phyloP scores from a whole-genome alignment of 2,888 invertebrate genomes.

The Prenolepis imparis region DNA sequence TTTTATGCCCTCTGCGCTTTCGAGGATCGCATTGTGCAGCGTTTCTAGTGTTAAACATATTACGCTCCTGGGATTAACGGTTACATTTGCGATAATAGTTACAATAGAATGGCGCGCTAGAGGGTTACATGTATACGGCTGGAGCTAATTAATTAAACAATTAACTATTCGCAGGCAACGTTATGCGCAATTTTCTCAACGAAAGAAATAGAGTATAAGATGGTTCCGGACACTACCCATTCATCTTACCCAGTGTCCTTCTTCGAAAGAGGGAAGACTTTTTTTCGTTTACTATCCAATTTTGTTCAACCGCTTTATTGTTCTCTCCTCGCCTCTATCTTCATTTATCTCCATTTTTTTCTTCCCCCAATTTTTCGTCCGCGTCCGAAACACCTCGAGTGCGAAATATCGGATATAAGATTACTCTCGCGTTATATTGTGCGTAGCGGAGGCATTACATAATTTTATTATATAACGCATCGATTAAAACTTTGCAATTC shows the following conservation, averaged over 20 bases:
- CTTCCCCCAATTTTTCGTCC: conserved; percentile 18
- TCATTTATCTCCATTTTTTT: conserved; percentile 38
- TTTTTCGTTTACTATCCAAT: conserved; percentile 41
- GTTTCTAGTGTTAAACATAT: conserved; percentile 36
- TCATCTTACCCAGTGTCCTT: conserved; percentile 16
- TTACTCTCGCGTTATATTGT: conserved; percentile 28
- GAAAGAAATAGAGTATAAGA: conserved; percentile 4
- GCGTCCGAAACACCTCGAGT: conserved; percentile 10
- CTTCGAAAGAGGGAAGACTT: conserved; percentile 20
- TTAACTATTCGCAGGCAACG: conserved; percentile 9
- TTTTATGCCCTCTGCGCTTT: not conserved
- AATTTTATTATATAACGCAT: conserved; percentile 43
- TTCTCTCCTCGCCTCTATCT: conserved; percentile 14
- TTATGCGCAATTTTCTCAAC: conserved; percentile 36
- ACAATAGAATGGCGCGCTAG: conserved; percentile 39
- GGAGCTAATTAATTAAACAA: conserved; percentile 49
- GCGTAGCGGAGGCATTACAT: conserved; percentile 15
- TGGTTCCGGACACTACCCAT: conserved; percentile 14
- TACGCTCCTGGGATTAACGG: conserved; percentile 37
- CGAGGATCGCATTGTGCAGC: not conserved
- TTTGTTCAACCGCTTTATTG: conserved; percentile 39
- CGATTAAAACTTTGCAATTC: conserved; percentile 47
- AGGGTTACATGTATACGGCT: conserved; percentile 22
- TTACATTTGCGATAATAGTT: conserved; percentile 37
- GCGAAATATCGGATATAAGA: conserved; percentile 41